Conservation (phyloP, 2,113 vertebrate species). For the Scolopax mira region DNA sequence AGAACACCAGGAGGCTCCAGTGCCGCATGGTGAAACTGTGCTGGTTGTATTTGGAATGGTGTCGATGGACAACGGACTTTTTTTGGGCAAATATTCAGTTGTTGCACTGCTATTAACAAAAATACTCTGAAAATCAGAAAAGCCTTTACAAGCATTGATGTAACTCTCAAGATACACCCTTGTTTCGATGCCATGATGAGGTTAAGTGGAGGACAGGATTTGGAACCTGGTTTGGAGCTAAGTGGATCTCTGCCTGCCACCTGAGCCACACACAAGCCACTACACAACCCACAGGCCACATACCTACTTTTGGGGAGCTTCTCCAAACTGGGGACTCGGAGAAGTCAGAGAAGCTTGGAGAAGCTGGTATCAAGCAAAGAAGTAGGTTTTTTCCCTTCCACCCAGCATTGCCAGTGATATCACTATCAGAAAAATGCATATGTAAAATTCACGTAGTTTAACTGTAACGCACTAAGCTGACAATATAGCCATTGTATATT, state of each 20-base stretch:
- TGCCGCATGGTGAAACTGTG: accelerated
- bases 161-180: not conserved
- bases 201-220: not conserved
- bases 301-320: not conserved
- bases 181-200: not conserved
- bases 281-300: not conserved
- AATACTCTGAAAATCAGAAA: not conserved
- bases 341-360: not conserved
- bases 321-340: not conserved
- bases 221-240: not conserved
- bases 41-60: not conserved
- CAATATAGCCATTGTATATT: not conserved
- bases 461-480: not conserved
- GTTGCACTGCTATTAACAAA: not conserved
- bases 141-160: not conserved
- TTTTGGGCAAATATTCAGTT: not conserved
- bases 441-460: not conserved
- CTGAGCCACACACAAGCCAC: not conserved
- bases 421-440: not conserved
- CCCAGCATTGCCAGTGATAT: not conserved
- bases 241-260: not conserved
- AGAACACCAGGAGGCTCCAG: not conserved
- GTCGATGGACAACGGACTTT: not conserved
- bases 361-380: not conserved
- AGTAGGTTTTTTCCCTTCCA: not conserved